Evolutionary conservation across 2,797 vertebrate genomes (phyloP).

Genomic region (Salarias fasciatus): DNA sequence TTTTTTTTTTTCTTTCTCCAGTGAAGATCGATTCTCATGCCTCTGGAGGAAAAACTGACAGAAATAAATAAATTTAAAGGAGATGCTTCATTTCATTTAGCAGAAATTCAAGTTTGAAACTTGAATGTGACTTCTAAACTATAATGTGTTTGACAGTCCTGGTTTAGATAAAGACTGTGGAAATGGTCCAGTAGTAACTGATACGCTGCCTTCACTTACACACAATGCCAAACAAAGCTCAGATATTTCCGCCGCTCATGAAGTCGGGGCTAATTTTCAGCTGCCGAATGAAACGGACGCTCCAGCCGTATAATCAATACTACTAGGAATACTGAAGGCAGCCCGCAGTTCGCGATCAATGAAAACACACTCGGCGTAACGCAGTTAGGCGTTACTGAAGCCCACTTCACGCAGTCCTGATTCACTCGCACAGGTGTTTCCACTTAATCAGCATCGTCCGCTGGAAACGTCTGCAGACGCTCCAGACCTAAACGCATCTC

Average conservation of each 20-base stretch:
- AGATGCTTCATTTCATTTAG: too few relatives aligned
- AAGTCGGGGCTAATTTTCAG: neutral
- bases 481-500: constrained; percentile 4
- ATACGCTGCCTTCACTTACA: neutral
- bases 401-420: neutral
- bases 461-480: neutral
- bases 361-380: neutral
- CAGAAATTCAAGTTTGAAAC: too few relatives aligned
- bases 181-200: too few relatives aligned
- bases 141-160: too few relatives aligned
- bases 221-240: neutral
- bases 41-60: too few relatives aligned
- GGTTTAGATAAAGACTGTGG: too few relatives aligned
- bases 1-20: too few relatives aligned
- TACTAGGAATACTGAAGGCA: neutral
- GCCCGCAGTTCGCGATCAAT: neutral
- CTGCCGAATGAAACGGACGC: neutral
- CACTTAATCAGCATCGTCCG: constrained; percentile 1
- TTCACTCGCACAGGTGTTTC: constrained; percentile 24
- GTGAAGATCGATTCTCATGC: neutral
- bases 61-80: too few relatives aligned
- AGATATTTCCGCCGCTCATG: neutral
- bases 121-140: too few relatives aligned
- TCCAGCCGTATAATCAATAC: neutral
- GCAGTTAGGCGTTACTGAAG: constrained; percentile 5